Percentiles rank a stretch among this genome's conserved stretches.
Evolutionary conservation across 2,888 invertebrate genomes (phyloP).

Genomic region (Kryphioiulus occultus): DNA sequence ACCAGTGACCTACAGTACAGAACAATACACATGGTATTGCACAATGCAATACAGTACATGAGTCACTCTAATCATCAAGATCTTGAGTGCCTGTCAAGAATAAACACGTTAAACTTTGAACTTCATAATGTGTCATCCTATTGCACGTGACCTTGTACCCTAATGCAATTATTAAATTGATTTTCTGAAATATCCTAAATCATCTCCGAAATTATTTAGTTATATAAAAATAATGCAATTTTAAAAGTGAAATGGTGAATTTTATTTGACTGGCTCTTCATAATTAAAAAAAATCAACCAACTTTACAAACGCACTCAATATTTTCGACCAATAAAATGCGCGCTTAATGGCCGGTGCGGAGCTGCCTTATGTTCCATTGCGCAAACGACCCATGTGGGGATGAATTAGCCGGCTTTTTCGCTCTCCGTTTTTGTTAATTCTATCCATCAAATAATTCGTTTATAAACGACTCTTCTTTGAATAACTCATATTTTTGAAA

Average conservation of each 20-base stretch:
- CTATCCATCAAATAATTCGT: constrained; percentile 37
- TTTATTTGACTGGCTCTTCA: neutral
- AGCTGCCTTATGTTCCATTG: constrained; percentile 32
- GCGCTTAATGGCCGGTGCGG: neutral
- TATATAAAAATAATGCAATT: neutral
- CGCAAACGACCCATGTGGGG: constrained; percentile 49
- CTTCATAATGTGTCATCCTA: no score
- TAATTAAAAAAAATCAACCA: neutral
- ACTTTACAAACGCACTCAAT: neutral
- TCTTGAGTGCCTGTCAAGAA: no score
- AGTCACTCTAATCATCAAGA: no score
- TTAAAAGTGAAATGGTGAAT: neutral
- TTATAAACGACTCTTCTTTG: neutral
- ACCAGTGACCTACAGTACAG: no score
- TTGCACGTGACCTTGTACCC: no score
- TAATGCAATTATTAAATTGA: no score
- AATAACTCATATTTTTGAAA: constrained; percentile 10
- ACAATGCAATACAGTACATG: no score
- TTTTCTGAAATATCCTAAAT: no score
- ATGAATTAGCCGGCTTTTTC: constrained; percentile 39
- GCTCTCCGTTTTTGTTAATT: neutral
- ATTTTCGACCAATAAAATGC: neutral
- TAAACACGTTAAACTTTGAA: no score
- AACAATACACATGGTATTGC: no score
- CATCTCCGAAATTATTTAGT: neutral